These are phyloP conservation scores for Diabrotica balteata DNA, from an alignment of 2,888 invertebrate species.

Conservation along the genomic window DNA sequence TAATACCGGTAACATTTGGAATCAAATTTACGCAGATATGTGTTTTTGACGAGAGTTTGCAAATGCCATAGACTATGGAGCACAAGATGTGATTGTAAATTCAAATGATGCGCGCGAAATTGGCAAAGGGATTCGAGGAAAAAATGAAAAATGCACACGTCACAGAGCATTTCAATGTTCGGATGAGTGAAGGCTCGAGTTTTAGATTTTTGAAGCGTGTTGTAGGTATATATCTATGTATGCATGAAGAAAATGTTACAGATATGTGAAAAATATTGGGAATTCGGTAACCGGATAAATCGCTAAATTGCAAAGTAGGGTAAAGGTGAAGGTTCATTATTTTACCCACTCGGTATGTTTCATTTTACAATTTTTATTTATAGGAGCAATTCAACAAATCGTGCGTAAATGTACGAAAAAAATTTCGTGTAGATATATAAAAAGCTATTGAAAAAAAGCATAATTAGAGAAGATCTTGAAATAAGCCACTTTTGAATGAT, in stretches of 20 bases:
- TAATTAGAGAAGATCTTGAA: no score
- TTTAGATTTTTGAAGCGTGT: conserved; percentile 10
- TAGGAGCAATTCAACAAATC: no score
- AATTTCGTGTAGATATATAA: no score
- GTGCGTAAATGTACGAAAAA: no score
- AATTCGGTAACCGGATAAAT: not conserved
- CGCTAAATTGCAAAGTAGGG: no score
- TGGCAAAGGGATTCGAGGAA: conserved; percentile 18
- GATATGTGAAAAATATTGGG: not conserved
- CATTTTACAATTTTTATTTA: no score
- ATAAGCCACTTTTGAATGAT: no score
- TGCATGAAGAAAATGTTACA: conserved; percentile 1
- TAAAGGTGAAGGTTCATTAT: no score
- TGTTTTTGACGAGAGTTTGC: conserved; percentile 22
- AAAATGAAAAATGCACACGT: conserved; percentile 28
- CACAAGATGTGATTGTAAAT: conserved; percentile 23
- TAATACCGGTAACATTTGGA: conserved; percentile 19
- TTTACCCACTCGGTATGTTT: no score
- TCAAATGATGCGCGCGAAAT: conserved; percentile 30
- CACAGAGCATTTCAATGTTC: conserved; percentile 26
- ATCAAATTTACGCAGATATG: conserved; percentile 23
- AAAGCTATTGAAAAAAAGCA: no score
- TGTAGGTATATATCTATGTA: not conserved
- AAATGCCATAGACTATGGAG: conserved; percentile 12
- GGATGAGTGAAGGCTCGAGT: conserved; percentile 21